Conservation (phyloP, 53 echinoderm and acorn worm species). For the Hippasteria phrygiana region DNA sequence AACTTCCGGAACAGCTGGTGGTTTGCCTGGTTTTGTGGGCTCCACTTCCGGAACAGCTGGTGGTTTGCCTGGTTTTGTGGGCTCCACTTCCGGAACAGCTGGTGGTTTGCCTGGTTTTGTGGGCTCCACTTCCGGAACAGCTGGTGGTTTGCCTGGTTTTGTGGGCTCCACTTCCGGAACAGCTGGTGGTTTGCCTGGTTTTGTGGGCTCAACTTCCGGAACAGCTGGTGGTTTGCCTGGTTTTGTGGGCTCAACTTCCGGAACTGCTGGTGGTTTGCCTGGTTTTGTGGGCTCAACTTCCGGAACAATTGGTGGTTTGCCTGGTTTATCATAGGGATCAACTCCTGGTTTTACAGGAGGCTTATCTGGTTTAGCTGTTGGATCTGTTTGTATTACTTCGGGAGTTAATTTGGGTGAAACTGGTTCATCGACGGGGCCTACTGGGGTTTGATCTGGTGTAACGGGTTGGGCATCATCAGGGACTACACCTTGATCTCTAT, state of each 20-base stretch:
- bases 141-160: constrained; percentile 2
- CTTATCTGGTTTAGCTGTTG: constrained; percentile 6
- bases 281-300: too few relatives aligned
- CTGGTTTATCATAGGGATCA: not conserved
- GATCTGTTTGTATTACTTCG: not conserved
- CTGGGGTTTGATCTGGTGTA: not conserved
- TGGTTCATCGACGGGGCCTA: not conserved
- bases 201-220: not conserved
- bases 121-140: not conserved
- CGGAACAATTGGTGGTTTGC: not conserved
- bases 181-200: not conserved
- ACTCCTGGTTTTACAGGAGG: not conserved
- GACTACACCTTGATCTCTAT: not conserved
- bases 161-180: constrained; percentile 6
- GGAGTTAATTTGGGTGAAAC: not conserved
- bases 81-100: not conserved
- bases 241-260: constrained; percentile 5
- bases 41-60: constrained; percentile 2
- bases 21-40: not conserved
- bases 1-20: constrained; percentile 5
- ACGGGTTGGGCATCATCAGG: not conserved
- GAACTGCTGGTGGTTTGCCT: not conserved
- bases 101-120: not conserved
- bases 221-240: not conserved
- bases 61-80: constrained; percentile 1